A percentile compares a stretch with the other conserved stretches of the same genome.
Conservation (phyloP, 2,113 vertebrate species). For the Cryptotis parvus region DNA sequence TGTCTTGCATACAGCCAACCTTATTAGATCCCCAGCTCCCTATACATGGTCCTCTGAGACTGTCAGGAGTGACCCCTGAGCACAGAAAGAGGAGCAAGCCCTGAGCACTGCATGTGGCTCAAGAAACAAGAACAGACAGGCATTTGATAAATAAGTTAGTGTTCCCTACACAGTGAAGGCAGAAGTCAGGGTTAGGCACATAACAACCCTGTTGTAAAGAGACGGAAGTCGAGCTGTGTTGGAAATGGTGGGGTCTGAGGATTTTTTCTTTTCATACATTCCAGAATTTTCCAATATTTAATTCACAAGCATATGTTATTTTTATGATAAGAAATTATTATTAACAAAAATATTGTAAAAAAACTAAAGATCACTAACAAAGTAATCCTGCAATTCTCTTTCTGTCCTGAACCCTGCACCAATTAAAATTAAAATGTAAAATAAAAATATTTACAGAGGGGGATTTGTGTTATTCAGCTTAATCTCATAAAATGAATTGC, state of each 20-base stretch:
- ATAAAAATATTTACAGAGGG: constrained; percentile 46
- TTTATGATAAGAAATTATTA: constrained; percentile 8
- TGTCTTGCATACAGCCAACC: no score
- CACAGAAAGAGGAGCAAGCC: no score
- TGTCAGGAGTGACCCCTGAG: no score
- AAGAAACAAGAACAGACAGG: not conserved
- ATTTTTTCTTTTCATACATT: constrained; percentile 7
- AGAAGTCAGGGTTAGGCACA: not conserved
- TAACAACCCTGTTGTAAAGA: not conserved
- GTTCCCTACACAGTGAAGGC: not conserved
- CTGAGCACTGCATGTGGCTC: no score
- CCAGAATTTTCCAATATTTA: constrained; percentile 43
- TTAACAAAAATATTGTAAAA: constrained; percentile 18
- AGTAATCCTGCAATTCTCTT: constrained; percentile 25
- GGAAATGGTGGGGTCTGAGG: not conserved
- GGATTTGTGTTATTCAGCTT: constrained; percentile 33
- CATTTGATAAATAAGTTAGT: no score
- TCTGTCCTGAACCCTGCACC: not conserved
- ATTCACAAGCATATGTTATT: not conserved
- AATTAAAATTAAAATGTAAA: constrained; percentile 51
- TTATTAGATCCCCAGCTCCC: no score
- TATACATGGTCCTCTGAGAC: no score
- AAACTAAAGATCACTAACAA: constrained; percentile 28
- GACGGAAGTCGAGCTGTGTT: not conserved
- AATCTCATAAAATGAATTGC: not conserved